Percentiles rank a stretch among this genome's conserved stretches.
Evolutionary conservation across 1,140 invertebrate genomes (phyloP).

Genomic region (Chironomus tepperi): DNA sequence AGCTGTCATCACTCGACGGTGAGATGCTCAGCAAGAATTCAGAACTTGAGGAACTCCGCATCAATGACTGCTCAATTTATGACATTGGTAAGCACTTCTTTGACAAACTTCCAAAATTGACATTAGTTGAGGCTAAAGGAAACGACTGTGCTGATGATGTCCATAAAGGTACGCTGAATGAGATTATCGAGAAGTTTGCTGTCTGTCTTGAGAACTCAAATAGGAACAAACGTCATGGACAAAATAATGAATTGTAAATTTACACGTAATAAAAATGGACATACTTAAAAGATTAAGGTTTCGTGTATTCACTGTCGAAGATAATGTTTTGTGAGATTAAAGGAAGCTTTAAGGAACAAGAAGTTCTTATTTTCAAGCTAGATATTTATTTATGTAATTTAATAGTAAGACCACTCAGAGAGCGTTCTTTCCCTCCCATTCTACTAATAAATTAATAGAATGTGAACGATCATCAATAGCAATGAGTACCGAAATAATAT

Average conservation of each 20-base stretch:
- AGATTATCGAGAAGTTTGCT: neutral
- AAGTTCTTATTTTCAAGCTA: no score
- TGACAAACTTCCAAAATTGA: neutral
- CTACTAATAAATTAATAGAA: neutral
- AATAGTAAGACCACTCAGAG: constrained; percentile 3
- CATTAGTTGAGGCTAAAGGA: neutral
- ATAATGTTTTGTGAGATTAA: no score
- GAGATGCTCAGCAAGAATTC: neutral
- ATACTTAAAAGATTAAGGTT: no score
- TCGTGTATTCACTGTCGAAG: no score
- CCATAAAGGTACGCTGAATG: neutral
- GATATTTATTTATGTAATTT: constrained; percentile 7
- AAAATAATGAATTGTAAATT: neutral
- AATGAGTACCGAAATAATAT: neutral
- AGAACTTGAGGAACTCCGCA: neutral
- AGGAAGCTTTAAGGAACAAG: no score
- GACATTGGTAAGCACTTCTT: neutral
- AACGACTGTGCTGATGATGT: neutral
- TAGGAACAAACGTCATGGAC: neutral
- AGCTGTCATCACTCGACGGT: neutral
- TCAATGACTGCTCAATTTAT: neutral
- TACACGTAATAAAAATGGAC: neutral
- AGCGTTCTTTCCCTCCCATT: constrained; percentile 11
- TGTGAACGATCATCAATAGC: constrained; percentile 18
- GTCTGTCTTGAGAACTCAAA: neutral